phyloP scores from a whole-genome alignment of 2,113 vertebrate species.

The Ramphastos sulfuratus region DNA sequence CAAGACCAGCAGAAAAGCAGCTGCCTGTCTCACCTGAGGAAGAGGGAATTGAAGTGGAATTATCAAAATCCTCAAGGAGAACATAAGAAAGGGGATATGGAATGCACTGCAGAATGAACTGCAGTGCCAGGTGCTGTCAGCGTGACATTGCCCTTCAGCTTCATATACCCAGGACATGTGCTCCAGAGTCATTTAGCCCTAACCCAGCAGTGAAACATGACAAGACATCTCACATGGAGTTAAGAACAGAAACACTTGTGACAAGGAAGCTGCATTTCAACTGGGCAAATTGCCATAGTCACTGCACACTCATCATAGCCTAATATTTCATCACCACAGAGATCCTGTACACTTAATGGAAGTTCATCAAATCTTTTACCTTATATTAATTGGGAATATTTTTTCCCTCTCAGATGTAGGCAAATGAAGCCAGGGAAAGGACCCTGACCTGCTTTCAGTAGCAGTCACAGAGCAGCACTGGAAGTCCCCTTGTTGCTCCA shows the following conservation, averaged over 20 bases:
- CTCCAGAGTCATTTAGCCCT: background rate
- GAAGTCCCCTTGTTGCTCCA: background rate
- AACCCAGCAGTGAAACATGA: background rate
- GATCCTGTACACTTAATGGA: background rate
- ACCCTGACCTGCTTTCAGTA: background rate
- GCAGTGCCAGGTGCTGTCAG: background rate
- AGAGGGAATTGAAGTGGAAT: background rate
- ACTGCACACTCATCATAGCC: background rate
- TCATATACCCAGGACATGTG: background rate
- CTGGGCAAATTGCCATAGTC: background rate
- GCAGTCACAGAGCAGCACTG: background rate
- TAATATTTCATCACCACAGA: background rate
- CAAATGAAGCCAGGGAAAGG: background rate
- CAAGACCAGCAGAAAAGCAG: background rate
- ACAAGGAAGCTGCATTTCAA: background rate
- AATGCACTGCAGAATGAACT: background rate
- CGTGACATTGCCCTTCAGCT: background rate
- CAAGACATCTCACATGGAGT: background rate
- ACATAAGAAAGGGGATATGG: background rate
- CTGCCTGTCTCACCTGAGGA: background rate
- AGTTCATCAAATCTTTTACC: background rate
- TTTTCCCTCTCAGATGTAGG: fast-evolving
- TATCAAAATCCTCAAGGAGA: background rate
- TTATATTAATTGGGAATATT: background rate
- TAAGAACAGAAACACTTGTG: background rate